phyloP scores from a whole-genome alignment of 2,797 vertebrate species.

The Leptoclinus maculatus region DNA sequence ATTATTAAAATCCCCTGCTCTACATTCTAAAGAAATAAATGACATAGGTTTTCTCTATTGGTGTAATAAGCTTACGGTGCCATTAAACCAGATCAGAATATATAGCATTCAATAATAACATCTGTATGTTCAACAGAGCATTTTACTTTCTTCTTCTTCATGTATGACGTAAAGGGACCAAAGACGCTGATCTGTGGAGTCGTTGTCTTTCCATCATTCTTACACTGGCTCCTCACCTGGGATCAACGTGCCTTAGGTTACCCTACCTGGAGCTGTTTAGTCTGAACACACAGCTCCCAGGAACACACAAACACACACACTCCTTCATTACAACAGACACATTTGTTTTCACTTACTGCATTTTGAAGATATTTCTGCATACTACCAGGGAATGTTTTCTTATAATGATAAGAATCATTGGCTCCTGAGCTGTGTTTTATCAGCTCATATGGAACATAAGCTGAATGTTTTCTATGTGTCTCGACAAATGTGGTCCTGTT shows the following conservation, averaged over 20 bases:
- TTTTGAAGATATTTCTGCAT: background rate
- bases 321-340: background rate
- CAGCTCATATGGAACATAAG: background rate
- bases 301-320: background rate
- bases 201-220: background rate
- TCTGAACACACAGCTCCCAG: background rate
- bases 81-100: constrained; percentile 27
- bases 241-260: background rate
- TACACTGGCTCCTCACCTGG: background rate
- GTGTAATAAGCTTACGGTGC: constrained; percentile 32
- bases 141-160: background rate
- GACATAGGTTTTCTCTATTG: constrained; percentile 3
- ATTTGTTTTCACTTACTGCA: background rate
- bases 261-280: background rate
- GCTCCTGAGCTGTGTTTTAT: background rate
- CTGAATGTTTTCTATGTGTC: background rate
- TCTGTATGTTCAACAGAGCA: background rate
- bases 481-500: constrained; percentile 2
- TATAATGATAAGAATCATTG: background rate
- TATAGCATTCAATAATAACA: constrained; percentile 3
- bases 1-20: constrained; percentile 39
- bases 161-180: background rate
- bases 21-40: constrained; percentile 27
- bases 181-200: background rate
- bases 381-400: background rate